Evolutionary conservation across 2,797 vertebrate species (phyloP).

Genomic region (Vespertilio murinus): DNA sequence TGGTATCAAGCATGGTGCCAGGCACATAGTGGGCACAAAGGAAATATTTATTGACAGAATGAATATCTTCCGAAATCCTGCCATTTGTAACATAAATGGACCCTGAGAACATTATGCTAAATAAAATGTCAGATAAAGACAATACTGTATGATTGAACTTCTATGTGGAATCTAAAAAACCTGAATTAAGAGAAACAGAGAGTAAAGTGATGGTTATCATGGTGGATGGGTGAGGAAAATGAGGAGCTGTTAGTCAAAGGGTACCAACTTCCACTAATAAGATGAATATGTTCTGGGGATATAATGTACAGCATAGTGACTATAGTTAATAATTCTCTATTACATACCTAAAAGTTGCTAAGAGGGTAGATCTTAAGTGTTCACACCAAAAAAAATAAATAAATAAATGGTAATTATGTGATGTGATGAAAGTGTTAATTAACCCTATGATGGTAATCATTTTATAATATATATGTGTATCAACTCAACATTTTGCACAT

Average conservation of each 20-base stretch:
- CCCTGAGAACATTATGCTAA: neutral
- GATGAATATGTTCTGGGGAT: neutral
- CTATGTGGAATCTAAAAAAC: neutral
- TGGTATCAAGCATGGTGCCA: constrained; percentile 11
- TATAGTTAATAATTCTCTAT: neutral
- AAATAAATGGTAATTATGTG: neutral
- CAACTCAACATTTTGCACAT: neutral
- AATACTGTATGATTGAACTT: neutral
- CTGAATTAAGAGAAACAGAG: neutral
- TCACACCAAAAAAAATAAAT: neutral
- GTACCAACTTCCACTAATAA: neutral
- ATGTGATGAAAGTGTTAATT: neutral
- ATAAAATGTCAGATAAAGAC: neutral
- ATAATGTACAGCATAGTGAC: neutral
- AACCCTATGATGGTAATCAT: neutral
- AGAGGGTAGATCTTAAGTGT: neutral
- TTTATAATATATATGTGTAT: neutral
- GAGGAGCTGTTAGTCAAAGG: neutral
- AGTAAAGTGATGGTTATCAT: neutral
- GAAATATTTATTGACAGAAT: constrained; percentile 50
- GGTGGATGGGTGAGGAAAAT: neutral
- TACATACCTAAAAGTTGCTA: neutral
- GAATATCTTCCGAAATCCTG: neutral
- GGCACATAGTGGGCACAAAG: neutral
- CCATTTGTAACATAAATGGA: neutral